Conservation (phyloP, 1,140 invertebrate species). For the Zaprionus inermis region DNA sequence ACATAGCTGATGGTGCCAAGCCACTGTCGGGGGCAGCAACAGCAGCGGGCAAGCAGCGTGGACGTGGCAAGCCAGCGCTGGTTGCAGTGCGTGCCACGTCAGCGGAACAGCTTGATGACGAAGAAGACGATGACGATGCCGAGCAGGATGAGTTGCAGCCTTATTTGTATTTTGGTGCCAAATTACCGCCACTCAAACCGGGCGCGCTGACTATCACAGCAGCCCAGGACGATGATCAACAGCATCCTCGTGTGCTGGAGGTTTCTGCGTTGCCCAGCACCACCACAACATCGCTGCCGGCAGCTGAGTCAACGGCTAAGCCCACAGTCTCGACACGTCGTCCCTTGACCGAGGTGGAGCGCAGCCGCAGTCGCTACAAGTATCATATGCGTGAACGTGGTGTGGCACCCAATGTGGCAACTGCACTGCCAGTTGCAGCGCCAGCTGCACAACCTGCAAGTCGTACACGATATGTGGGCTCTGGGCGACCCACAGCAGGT, state of each 20-base stretch:
- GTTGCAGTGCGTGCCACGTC: conserved; percentile 35
- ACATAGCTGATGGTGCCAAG: conserved; percentile 69
- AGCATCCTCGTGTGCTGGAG: conserved; percentile 74
- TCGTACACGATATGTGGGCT: conserved; percentile 63
- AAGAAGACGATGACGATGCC: conserved; percentile 50
- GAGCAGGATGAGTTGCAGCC: conserved; percentile 88
- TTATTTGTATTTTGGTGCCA: conserved; percentile 89
- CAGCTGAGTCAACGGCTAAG: conserved; percentile 11
- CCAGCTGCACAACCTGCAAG: conserved; percentile 40
- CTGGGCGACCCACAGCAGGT: conserved; percentile 59
- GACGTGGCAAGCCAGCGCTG: conserved; percentile 50
- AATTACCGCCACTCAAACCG: conserved; percentile 86
- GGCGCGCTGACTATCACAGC: conserved; percentile 84
- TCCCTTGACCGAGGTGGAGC: conserved; percentile 67
- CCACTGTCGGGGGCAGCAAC: not conserved
- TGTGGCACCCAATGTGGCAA: conserved; percentile 20
- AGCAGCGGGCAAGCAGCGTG: conserved; percentile 30
- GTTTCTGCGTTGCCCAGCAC: conserved; percentile 72
- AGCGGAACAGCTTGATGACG: conserved; percentile 31
- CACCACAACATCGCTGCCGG: conserved; percentile 38
- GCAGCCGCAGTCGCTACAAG: conserved; percentile 79
- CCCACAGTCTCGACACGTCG: conserved; percentile 60
- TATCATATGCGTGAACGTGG: conserved; percentile 85
- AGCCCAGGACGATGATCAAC: conserved; percentile 74
- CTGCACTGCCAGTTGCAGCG: conserved; percentile 12